Conservation (phyloP, 2,888 invertebrate species). For the Cryptus armator region DNA sequence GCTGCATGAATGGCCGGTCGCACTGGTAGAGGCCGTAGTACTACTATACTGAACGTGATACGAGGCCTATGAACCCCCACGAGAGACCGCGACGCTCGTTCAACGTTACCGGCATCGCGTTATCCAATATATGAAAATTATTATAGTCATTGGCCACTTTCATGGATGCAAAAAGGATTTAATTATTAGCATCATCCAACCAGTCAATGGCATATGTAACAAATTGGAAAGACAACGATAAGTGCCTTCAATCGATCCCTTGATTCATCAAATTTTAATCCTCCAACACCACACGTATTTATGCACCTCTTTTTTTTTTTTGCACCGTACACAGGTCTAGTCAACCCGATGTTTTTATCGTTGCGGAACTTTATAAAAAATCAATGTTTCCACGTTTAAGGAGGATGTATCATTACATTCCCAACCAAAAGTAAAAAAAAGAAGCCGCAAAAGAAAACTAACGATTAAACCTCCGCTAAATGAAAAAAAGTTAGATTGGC, state of each 20-base stretch:
- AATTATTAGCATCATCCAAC: not conserved
- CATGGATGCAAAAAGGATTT: not conserved
- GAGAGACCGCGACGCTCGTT: slow-evolving; percentile 2
- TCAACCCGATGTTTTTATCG: too few relatives aligned
- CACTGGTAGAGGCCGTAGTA: slow-evolving; percentile 73
- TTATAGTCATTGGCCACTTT: not conserved
- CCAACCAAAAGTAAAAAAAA: too few relatives aligned
- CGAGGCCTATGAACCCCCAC: slow-evolving; percentile 12
- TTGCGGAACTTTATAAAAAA: too few relatives aligned
- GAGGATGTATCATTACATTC: too few relatives aligned
- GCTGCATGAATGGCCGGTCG: slow-evolving; percentile 76
- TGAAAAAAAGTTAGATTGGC: too few relatives aligned
- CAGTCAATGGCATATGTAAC: too few relatives aligned
- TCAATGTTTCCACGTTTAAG: too few relatives aligned
- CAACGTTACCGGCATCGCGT: not conserved
- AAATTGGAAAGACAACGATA: not conserved
- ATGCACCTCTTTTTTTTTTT: too few relatives aligned
- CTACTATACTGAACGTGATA: slow-evolving; percentile 73
- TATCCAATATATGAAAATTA: not conserved
- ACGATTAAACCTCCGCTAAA: too few relatives aligned
- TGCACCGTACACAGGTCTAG: too few relatives aligned
- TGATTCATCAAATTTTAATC: not conserved
- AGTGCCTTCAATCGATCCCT: not conserved
- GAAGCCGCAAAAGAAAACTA: too few relatives aligned
- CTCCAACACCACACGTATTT: too few relatives aligned